These are phyloP conservation scores for Leucoraja erinaceus DNA, from an alignment of 2,113 vertebrate genomes.

Conservation along the genomic window DNA sequence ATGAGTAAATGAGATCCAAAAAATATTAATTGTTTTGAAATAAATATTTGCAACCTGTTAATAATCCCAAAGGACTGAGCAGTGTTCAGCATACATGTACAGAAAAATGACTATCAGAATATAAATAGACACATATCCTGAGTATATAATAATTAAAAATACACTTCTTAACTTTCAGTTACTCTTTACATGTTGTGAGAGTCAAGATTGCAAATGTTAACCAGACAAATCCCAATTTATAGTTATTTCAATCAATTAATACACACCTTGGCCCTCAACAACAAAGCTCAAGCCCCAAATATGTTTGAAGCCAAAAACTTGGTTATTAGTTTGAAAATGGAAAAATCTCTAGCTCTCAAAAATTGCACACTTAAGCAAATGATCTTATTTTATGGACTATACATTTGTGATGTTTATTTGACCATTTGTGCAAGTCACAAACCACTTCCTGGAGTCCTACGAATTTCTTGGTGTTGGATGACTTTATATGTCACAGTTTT, in stretches of 20 bases:
- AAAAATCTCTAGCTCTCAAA: not conserved
- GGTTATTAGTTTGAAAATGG: not conserved
- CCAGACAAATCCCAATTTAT: not conserved
- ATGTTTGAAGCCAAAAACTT: not conserved
- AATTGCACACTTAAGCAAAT: not conserved
- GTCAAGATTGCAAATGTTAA: not conserved
- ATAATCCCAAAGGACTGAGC: not conserved
- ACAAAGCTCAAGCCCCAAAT: not conserved
- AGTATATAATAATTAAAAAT: not conserved
- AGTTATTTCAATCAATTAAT: not conserved
- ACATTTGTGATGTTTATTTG: not conserved
- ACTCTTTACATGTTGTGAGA: not conserved
- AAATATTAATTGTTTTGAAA: not conserved
- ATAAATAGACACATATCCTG: not conserved
- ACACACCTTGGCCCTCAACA: not conserved
- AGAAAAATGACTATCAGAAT: not conserved
- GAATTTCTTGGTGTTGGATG: no score
- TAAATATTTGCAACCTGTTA: not conserved
- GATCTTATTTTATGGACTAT: not conserved
- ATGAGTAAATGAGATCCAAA: not conserved
- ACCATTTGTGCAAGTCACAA: no score
- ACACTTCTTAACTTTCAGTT: not conserved
- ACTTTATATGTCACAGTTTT: no score
- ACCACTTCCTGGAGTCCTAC: no score
- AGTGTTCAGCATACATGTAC: not conserved